Evolutionary conservation across 2,888 invertebrate genomes (phyloP), one percentile per base, ranked within the genome.

Genomic region (Drosophila anomelani): DNA sequence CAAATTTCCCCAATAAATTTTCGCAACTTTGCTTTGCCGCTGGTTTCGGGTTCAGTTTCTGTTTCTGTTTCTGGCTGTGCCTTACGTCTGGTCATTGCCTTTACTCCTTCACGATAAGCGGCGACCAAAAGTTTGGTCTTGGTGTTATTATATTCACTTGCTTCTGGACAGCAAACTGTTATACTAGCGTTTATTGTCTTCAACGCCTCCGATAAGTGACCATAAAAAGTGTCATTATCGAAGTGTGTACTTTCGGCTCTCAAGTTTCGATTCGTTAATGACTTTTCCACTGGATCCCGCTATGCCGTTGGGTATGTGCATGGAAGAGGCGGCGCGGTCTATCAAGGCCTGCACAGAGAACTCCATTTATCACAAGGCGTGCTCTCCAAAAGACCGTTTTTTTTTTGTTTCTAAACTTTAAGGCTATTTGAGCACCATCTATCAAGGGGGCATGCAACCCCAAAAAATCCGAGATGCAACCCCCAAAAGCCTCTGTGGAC

Each of bases 181-280:
- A 29, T 34, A 54, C 54, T 44, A 54, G 61, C 79, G 76, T 81
- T 86, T 81, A 75, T 79, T 84, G 73, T 75, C 56, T 56, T 64
- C 70, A 60, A 66, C 67, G 80, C 60, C 69, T 51, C 51, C 73
- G 76, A 84, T 83, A 82, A 84, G 72, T 61, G 80, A 58, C 70
- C 80, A 78, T 78, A 72, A 82, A 87, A 78, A 73, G 64, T 54
- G 63, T 54, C 70, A 81, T 85, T 88, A 83, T 76, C 78, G 62
- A 41, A 34, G n/a, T 36, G 38, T 53, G 38, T 44, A 32, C 54
- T 20, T 12, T n/a, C n/a, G 29, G 56, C 43, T 44, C 7, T 3
- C 34, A 26, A 57, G 39, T 56, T 49, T 68, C 57, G 75, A 55
- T 67, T 71, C 64, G 61, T 77, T 81, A 83, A 85, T 85, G 85